Percentiles rank a stretch among this genome's conserved stretches.
These are phyloP conservation scores for Xylocampa areola DNA, from an alignment of 2,888 invertebrate genomes.

Conservation along the genomic window DNA sequence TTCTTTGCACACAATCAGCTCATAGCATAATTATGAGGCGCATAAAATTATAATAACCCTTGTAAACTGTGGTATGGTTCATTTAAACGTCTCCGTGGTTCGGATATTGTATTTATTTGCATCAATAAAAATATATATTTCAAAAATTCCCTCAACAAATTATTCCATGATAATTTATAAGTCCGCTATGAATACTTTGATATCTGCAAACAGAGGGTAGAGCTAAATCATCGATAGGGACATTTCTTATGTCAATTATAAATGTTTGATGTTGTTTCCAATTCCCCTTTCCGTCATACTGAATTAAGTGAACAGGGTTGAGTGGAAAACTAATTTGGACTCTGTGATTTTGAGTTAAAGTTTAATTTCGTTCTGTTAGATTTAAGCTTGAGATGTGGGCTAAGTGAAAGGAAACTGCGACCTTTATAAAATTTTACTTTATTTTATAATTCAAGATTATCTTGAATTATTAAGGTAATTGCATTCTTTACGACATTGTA, in stretches of 20 bases:
- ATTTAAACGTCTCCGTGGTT: too few species aligned
- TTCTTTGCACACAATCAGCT: too few species aligned
- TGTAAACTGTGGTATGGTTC: too few species aligned
- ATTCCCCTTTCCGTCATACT: constrained; percentile 24
- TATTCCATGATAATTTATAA: constrained; percentile 22
- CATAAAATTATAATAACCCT: too few species aligned
- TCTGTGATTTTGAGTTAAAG: neutral
- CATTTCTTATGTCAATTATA: constrained; percentile 51
- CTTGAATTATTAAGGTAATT: too few species aligned
- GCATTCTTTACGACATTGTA: too few species aligned
- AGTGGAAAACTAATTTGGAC: constrained; percentile 3
- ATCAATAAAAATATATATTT: too few species aligned
- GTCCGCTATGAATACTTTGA: constrained; percentile 35
- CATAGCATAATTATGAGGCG: too few species aligned
- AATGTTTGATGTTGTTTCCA: constrained; percentile 50
- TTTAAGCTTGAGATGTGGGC: constrained; percentile 4
- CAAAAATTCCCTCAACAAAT: constrained; percentile 21
- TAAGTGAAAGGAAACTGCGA: neutral
- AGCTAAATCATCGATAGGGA: constrained; percentile 31
- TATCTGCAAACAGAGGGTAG: constrained; percentile 12
- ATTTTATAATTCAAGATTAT: too few species aligned
- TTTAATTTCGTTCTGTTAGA: neutral
- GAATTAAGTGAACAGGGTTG: constrained; percentile 15
- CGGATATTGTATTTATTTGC: too few species aligned
- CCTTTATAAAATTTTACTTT: too few species aligned